These are phyloP conservation scores for Typhlichthys eigenmanni DNA, from an alignment of 2,797 vertebrate species.

Conservation along the genomic window DNA sequence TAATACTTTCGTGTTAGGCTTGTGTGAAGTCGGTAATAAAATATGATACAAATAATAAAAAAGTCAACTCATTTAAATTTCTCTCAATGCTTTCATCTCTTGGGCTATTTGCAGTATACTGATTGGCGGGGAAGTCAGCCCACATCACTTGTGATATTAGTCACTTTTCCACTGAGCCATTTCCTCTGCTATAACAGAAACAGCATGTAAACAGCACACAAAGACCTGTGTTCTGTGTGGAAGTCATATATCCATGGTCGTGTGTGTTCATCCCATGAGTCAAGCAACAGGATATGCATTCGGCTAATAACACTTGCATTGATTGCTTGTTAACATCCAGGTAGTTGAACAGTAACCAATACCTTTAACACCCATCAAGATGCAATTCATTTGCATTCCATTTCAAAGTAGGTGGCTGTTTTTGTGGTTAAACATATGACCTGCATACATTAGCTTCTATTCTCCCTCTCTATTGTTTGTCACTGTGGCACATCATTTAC, in stretches of 20 bases:
- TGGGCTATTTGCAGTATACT: background rate
- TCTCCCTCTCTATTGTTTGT: no score
- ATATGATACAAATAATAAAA: no score
- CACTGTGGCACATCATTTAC: background rate
- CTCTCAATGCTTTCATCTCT: background rate
- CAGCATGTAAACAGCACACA: constrained; percentile 1
- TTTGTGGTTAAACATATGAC: no score
- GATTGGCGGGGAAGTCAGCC: constrained; percentile 1
- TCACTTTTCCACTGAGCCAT: constrained; percentile 1
- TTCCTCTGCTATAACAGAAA: constrained; percentile 25
- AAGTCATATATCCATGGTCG: background rate
- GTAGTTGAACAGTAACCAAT: constrained; percentile 14
- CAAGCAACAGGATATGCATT: constrained; percentile 2
- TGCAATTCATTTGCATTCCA: constrained; percentile 38
- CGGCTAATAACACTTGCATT: constrained; percentile 23
- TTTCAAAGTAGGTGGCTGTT: constrained; percentile 23
- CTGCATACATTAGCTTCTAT: no score
- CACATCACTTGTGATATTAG: constrained; percentile 14
- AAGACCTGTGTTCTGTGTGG: background rate
- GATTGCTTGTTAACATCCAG: constrained; percentile 10
- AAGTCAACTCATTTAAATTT: background rate
- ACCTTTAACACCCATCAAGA: constrained; percentile 26
- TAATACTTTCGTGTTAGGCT: no score
- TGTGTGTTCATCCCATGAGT: no score
- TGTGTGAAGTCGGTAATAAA: no score